Conservation (phyloP, 2,113 vertebrate genomes). For the Natator depressus region DNA sequence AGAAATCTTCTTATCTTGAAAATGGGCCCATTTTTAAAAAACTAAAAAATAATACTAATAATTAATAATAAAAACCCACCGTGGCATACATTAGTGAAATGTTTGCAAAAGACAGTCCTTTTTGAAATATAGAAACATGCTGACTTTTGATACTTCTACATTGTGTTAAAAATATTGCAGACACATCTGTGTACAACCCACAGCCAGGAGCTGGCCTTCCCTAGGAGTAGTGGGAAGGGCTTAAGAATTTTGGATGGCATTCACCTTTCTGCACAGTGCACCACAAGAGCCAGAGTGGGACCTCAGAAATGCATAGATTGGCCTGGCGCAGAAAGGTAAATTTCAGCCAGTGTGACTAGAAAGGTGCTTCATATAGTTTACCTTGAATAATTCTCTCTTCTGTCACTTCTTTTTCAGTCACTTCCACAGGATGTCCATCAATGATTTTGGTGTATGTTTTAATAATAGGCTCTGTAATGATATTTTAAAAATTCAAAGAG, state of each 20-base stretch:
- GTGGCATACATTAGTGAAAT: background rate
- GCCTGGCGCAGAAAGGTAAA: background rate
- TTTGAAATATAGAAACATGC: background rate
- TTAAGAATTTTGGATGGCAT: background rate
- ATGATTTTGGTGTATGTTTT: slow-evolving; percentile 84
- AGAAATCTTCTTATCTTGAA: background rate
- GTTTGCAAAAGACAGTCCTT: background rate
- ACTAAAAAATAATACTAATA: rapidly evolving
- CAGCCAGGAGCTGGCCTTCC: background rate
- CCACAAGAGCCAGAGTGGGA: background rate
- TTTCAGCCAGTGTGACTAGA: background rate
- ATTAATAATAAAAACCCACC: background rate
- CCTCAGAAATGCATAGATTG: background rate
- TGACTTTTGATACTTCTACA: background rate
- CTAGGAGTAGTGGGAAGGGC: background rate
- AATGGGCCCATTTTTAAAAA: background rate
- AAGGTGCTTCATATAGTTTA: slow-evolving; percentile 47
- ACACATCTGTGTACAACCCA: background rate
- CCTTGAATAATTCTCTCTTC: slow-evolving; percentile 84
- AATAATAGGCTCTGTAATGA: slow-evolving; percentile 78
- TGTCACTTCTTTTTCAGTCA: slow-evolving; percentile 81
- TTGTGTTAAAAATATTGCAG: background rate
- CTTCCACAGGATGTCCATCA: slow-evolving; percentile 80
- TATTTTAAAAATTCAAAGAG: slow-evolving; percentile 46
- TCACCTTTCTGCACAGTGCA: background rate